Evolutionary conservation across 2,113 vertebrate species (phyloP).

Genomic region (Parus major): DNA sequence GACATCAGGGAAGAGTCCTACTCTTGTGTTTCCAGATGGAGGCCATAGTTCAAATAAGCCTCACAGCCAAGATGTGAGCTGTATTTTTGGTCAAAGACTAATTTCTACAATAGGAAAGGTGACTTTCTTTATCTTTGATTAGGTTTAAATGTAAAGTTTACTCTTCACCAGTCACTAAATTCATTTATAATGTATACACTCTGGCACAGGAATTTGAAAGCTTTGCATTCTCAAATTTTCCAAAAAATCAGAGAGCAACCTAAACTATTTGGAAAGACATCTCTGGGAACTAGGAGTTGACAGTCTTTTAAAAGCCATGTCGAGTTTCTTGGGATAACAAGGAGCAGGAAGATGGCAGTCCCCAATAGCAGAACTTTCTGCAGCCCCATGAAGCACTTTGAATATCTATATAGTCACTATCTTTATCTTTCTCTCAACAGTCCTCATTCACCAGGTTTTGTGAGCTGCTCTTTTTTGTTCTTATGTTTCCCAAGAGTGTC

Average conservation of each 20-base stretch:
- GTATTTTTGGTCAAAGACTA: background rate
- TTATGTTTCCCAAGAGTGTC: background rate
- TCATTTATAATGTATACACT: background rate
- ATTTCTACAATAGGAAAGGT: background rate
- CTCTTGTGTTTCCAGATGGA: background rate
- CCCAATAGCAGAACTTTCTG: background rate
- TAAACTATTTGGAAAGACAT: background rate
- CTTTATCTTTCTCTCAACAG: background rate
- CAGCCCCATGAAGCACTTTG: background rate
- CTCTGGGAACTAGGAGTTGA: background rate
- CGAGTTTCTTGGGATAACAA: background rate
- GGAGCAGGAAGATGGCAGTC: background rate
- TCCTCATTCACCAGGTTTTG: background rate
- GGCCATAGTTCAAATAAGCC: background rate
- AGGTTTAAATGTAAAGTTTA: background rate
- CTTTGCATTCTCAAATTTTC: background rate
- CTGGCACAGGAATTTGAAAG: background rate
- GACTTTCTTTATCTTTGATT: background rate
- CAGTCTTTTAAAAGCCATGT: background rate
- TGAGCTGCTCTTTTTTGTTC: background rate
- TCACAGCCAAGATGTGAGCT: background rate
- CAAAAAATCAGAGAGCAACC: background rate
- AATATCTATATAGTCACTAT: background rate
- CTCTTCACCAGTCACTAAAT: background rate
- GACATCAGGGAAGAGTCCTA: background rate